Conservation (phyloP, 1,140 invertebrate species). For the Drosophila ananassae region DNA sequence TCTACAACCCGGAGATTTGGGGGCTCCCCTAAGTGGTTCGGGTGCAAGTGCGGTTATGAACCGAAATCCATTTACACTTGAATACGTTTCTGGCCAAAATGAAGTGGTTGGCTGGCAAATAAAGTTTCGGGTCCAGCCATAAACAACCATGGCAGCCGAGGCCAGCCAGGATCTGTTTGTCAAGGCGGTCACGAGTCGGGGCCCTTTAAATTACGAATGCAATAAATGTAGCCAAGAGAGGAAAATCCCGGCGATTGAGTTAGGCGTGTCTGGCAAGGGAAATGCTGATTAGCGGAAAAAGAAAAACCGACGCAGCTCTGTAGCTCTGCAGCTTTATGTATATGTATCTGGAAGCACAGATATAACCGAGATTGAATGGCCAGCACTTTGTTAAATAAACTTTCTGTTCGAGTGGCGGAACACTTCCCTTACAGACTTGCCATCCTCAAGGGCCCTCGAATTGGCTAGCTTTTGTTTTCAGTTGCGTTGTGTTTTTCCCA, state of each 20-base stretch:
- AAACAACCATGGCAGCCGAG: conserved; percentile 49
- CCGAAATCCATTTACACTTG: conserved; percentile 73
- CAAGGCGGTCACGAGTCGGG: conserved; percentile 14
- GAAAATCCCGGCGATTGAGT: conserved; percentile 53
- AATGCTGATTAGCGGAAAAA: conserved; percentile 56
- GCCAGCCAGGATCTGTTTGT: conserved; percentile 30
- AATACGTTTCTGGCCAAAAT: conserved; percentile 58
- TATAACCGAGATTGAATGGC: conserved; percentile 49
- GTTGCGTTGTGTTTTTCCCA: conserved; percentile 18
- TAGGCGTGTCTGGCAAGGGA: conserved; percentile 36
- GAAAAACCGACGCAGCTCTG: conserved; percentile 3
- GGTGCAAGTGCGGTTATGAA: conserved; percentile 59
- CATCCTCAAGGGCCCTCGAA: conserved; percentile 38
- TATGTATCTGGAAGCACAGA: background rate
- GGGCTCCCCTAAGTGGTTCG: conserved; percentile 49
- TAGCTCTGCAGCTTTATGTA: background rate
- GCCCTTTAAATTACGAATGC: conserved; percentile 65
- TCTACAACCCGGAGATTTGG: conserved; percentile 14
- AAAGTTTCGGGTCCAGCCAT: conserved; percentile 52
- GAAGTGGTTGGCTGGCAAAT: conserved; percentile 50
- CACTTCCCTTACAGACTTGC: conserved; percentile 36
- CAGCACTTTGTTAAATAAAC: conserved; percentile 75
- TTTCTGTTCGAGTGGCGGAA: conserved; percentile 55
- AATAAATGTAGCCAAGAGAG: conserved; percentile 57
- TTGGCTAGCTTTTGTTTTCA: conserved; percentile 23